These are phyloP conservation scores for Parnassius smintheus DNA, from an alignment of 2,888 invertebrate genomes.

Conservation along the genomic window DNA sequence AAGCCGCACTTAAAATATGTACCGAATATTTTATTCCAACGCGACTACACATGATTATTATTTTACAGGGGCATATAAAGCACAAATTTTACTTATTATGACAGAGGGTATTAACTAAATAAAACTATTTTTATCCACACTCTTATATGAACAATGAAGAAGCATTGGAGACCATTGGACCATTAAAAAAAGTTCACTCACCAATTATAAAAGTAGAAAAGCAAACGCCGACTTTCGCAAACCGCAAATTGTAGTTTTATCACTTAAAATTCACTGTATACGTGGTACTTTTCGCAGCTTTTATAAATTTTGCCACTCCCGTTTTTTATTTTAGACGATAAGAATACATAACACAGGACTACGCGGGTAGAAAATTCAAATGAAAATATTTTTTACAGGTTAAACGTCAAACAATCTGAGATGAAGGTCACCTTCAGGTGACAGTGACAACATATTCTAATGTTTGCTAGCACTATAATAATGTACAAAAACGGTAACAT, in stretches of 20 bases:
- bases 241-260: slow-evolving; percentile 43
- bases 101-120: slow-evolving; percentile 24
- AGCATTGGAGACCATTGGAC: slow-evolving; percentile 38
- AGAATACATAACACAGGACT: slow-evolving; percentile 56
- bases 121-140: slow-evolving; percentile 54
- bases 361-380: slow-evolving; percentile 73
- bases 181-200: slow-evolving; percentile 46
- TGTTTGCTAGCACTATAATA: slow-evolving; percentile 7
- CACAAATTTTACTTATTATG: neutral
- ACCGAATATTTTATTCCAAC: too few relatives aligned
- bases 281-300: slow-evolving; percentile 45
- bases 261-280: slow-evolving; percentile 60
- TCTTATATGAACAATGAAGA: slow-evolving; percentile 43
- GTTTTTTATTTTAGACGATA: slow-evolving; percentile 51
- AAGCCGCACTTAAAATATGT: too few relatives aligned
- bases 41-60: too few relatives aligned
- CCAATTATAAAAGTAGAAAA: slow-evolving; percentile 40
- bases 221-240: slow-evolving; percentile 29
- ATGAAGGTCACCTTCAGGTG: slow-evolving; percentile 77
- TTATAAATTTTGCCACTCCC: slow-evolving; percentile 38
- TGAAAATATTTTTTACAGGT: slow-evolving; percentile 61
- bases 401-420: slow-evolving; percentile 63
- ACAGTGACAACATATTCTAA: slow-evolving; percentile 36
- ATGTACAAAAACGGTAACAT: neutral
- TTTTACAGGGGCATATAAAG: neutral